These are phyloP conservation scores for Monochamus alternatus DNA, from an alignment of 2,888 invertebrate species.

Conservation along the genomic window DNA sequence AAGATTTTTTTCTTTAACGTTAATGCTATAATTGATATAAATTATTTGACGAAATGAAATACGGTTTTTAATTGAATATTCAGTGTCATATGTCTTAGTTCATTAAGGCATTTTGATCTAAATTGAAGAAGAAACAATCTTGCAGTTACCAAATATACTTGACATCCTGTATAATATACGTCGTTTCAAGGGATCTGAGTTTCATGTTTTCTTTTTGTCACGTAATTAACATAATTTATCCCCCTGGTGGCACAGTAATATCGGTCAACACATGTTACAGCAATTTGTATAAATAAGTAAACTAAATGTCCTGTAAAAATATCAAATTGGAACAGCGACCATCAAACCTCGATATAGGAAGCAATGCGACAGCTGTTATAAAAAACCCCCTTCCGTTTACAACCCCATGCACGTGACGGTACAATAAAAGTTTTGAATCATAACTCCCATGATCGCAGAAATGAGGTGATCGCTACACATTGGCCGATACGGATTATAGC, in stretches of 20 bases:
- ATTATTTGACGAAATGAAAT: no score
- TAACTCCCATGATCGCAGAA: constrained; percentile 30
- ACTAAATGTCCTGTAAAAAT: constrained; percentile 40
- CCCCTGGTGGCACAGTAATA: neutral
- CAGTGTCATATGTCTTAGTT: no score
- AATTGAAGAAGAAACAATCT: no score
- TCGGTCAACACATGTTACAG: constrained; percentile 31
- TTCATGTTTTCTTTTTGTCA: neutral
- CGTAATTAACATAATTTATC: neutral
- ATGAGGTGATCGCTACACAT: constrained; percentile 33
- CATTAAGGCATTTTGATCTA: no score
- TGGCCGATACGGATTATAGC: constrained; percentile 28
- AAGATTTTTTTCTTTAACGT: no score
- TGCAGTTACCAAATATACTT: no score
- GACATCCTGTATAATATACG: no score
- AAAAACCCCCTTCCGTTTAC: constrained; percentile 32
- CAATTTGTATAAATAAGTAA: constrained; percentile 35
- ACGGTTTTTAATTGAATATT: no score
- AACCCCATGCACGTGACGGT: constrained; percentile 36
- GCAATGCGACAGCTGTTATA: constrained; percentile 37
- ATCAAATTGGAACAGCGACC: constrained; percentile 27
- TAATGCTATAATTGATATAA: no score
- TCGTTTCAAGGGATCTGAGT: no score
- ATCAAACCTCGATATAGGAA: constrained; percentile 31
- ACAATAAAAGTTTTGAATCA: constrained; percentile 37